Evolutionary conservation across 1,140 invertebrate species (phyloP), one percentile per base, ranked within the genome.

Genomic region (Hyphantria cunea): DNA sequence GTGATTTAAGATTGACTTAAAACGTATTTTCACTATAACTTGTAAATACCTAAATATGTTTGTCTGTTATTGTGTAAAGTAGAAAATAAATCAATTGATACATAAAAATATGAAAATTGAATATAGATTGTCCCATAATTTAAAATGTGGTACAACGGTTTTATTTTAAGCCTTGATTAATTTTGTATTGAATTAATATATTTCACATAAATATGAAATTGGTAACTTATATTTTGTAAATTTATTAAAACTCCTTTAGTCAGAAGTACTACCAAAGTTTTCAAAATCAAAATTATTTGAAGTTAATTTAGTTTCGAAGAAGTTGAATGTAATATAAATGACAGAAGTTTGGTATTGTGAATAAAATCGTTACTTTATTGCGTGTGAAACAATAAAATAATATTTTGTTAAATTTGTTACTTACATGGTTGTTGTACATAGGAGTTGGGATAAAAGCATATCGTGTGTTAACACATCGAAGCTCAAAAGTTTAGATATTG

Each of bases 331-430:
- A 60, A 49, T 69, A 66, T 64, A 60, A 60, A 68, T 64, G 56
- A 63, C 56, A 59, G 42, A 70, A 64, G 49, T 70, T 73, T 68
- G 68, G 65, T 55, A 67, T 65, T 64, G 33, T 64, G 39, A 42
- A 65, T 50, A 66, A 67, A 68, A 64, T 70, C 63, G 68, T 78
- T 71, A 70, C 48, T 66, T 62, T 64, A 53, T 67, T 58, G 45
- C 49, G 51, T 66, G 14, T 54, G 61, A 62, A 64, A 50, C 39
- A 49, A 42, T 59, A 64, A 58, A 58, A 25, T 47, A 55, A 65
- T 64, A 64, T 79, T 85, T 80, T 84, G 75, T 86, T 82, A 77
- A 79, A 80, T 75, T 79, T 80, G 76, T 84, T 86, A 82, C 72
- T 77, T 76, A 77, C 75, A 66, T 74, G 48, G 68, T 80, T 82